Percentiles rank a stretch among this genome's conserved stretches.
Evolutionary conservation across 2,113 vertebrate genomes (phyloP).

Genomic region (Acrocephalus kingi): DNA sequence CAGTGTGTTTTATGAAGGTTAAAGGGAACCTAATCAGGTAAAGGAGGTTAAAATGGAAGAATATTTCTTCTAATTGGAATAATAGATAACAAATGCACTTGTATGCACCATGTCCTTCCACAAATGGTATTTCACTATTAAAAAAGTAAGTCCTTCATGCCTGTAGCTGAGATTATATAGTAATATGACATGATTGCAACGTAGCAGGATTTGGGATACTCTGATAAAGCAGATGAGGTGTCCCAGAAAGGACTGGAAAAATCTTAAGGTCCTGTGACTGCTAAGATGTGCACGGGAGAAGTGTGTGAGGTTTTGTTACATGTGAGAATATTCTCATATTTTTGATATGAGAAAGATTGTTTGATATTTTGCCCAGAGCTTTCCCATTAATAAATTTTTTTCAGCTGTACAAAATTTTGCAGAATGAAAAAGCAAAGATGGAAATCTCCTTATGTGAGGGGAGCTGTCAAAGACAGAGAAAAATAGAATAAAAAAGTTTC

Average conservation of each 20-base stretch:
- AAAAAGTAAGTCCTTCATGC: not conserved
- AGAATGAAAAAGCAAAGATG: not conserved
- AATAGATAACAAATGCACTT: not conserved
- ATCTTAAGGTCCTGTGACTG: not conserved
- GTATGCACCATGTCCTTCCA: not conserved
- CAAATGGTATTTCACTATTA: not conserved
- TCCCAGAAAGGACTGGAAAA: not conserved
- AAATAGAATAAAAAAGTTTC: not conserved
- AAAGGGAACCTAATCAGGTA: not conserved
- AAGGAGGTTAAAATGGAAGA: not conserved
- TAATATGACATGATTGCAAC: not conserved
- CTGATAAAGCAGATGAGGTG: not conserved
- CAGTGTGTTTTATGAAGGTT: not conserved
- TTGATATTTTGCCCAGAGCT: not conserved
- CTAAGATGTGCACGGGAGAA: not conserved
- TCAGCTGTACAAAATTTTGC: not conserved
- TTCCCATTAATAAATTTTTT: not conserved
- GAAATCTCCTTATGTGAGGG: not conserved
- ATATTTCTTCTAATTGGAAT: not conserved
- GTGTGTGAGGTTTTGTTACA: not conserved
- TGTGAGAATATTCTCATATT: not conserved
- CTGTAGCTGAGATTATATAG: not conserved
- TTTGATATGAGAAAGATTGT: not conserved
- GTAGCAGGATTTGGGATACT: not conserved
- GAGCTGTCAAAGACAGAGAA: not conserved